A percentile compares a stretch with the other conserved stretches of the same genome.
These are phyloP conservation scores for Ia io DNA, from an alignment of 2,113 vertebrate genomes.

Conservation along the genomic window DNA sequence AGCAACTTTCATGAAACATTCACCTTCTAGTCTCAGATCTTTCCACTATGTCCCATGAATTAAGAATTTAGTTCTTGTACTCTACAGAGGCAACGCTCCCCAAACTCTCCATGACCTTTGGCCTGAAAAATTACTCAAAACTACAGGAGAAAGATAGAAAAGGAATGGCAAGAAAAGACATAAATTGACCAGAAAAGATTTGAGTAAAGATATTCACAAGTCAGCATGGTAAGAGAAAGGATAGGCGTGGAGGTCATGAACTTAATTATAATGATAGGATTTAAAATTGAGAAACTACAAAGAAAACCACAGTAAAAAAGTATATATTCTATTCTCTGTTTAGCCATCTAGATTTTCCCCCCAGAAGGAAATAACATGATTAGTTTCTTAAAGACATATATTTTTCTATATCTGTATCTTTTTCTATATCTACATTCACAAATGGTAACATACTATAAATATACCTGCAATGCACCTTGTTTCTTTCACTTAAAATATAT, in stretches of 20 bases:
- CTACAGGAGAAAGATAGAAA: neutral
- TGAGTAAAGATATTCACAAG: neutral
- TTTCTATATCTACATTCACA: neutral
- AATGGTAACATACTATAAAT: neutral
- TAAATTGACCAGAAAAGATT: neutral
- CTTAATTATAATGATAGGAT: neutral
- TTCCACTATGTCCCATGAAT: neutral
- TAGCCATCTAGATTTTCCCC: neutral
- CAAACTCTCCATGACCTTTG: neutral
- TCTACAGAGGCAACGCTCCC: neutral
- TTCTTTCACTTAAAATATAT: slow-evolving; percentile 14
- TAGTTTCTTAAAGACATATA: neutral
- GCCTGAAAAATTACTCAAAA: neutral
- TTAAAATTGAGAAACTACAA: neutral
- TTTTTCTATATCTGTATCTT: neutral
- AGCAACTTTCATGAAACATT: neutral
- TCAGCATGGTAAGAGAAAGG: neutral
- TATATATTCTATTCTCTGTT: neutral
- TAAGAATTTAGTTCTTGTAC: neutral
- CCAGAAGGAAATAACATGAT: neutral
- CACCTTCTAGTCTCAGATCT: neutral
- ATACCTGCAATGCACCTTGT: neutral
- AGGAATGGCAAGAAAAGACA: neutral
- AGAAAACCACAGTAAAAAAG: neutral
- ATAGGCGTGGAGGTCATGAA: neutral